Percentiles rank a stretch among this genome's conserved stretches.
Evolutionary conservation across 2,113 vertebrate genomes (phyloP).

Genomic region (Carollia perspicillata): DNA sequence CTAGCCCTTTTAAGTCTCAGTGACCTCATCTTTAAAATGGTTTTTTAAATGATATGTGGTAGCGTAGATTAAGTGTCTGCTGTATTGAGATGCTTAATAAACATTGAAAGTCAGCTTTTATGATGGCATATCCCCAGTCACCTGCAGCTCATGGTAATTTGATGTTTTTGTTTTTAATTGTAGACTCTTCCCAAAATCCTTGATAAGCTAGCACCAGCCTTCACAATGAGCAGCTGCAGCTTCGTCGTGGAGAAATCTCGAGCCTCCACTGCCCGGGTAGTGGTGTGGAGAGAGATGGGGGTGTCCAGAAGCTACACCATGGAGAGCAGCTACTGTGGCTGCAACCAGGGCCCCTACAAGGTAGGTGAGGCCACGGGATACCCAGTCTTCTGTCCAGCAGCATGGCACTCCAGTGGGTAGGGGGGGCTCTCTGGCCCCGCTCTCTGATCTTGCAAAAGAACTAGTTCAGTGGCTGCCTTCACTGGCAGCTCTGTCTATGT

Average conservation of each 20-base stretch:
- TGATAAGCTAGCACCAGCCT: conserved; percentile 91
- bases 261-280: conserved; percentile 90
- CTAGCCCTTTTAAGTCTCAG: neutral
- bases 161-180: neutral
- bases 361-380: conserved; percentile 71
- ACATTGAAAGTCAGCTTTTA: neutral
- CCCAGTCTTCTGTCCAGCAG: neutral
- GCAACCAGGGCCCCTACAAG: conserved; percentile 92
- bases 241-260: conserved; percentile 94
- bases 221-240: conserved; percentile 93
- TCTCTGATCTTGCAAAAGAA: neutral
- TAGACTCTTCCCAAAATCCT: conserved; percentile 93
- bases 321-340: conserved; percentile 95
- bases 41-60: neutral
- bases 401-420: neutral
- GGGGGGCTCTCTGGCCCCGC: neutral
- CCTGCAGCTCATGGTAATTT: neutral
- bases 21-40: neutral
- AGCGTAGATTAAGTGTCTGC: neutral
- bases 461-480: neutral
- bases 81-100: neutral
- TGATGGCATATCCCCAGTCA: neutral
- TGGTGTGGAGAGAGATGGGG: conserved; percentile 93
- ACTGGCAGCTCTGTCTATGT: neutral
- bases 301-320: conserved; percentile 94